Conservation (phyloP, 2,113 vertebrate genomes). For the Pterocles gutturalis region DNA sequence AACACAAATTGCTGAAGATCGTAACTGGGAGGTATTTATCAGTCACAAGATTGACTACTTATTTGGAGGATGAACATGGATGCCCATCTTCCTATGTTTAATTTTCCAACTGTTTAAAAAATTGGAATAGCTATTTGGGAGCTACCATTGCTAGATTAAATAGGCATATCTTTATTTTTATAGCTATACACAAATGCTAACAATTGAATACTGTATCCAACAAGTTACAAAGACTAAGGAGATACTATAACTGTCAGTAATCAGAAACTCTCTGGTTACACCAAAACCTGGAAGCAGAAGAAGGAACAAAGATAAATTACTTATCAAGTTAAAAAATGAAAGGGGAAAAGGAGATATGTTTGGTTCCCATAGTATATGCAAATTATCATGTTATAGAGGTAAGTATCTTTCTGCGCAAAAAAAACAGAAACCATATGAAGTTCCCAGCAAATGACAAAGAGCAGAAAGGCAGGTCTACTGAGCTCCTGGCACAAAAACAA, state of each 20-base stretch:
- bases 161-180: not conserved
- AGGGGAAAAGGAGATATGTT: not conserved
- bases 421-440: not conserved
- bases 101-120: not conserved
- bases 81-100: not conserved
- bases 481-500: not conserved
- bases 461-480: not conserved
- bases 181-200: not conserved
- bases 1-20: not conserved
- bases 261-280: not conserved
- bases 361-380: not conserved
- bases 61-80: not conserved
- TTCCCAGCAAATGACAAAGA: not conserved
- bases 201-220: not conserved
- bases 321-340: not conserved
- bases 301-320: not conserved
- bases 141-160: not conserved
- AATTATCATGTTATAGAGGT: not conserved
- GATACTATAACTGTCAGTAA: not conserved
- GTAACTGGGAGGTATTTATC: not conserved
- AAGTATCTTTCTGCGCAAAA: not conserved
- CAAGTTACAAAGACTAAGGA: not conserved
- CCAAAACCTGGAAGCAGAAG: not conserved
- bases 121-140: not conserved
- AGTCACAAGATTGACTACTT: not conserved